Conservation (phyloP, 1,140 invertebrate genomes). For the Chelonus insularis region DNA sequence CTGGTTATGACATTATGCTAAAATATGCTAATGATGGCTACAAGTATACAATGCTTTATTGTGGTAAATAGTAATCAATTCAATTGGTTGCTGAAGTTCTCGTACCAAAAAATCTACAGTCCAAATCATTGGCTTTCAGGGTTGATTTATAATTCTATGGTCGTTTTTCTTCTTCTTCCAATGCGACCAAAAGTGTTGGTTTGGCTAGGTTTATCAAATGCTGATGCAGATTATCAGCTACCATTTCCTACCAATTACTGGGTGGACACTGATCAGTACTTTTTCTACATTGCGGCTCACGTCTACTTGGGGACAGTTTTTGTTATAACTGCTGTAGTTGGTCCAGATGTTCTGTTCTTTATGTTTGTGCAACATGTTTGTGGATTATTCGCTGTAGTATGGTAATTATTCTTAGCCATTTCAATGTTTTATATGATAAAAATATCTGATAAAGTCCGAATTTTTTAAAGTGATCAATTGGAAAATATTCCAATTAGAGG, state of each 20-base stretch:
- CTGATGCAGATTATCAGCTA: background rate
- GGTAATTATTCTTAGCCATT: background rate
- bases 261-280: constrained; percentile 30
- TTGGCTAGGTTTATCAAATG: background rate
- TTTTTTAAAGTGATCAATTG: constrained; percentile 9
- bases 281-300: constrained; percentile 19
- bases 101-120: too few relatives aligned
- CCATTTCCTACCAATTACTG: constrained; percentile 10
- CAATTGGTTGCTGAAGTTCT: too few relatives aligned
- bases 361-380: constrained; percentile 28
- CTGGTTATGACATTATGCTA: too few relatives aligned
- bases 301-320: background rate
- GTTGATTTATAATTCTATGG: background rate
- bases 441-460: too few relatives aligned
- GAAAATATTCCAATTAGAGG: background rate
- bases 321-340: constrained; percentile 7
- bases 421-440: background rate
- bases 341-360: constrained; percentile 21
- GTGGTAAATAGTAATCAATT: too few relatives aligned
- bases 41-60: too few relatives aligned
- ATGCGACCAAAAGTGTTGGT: constrained; percentile 7
- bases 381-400: constrained; percentile 22
- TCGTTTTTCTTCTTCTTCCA: background rate
- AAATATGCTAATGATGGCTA: too few relatives aligned
- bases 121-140: too few relatives aligned